A percentile compares a stretch with the other conserved stretches of the same genome.
phyloP scores from a whole-genome alignment of 1,140 invertebrate genomes.

The Telenomus remus region DNA sequence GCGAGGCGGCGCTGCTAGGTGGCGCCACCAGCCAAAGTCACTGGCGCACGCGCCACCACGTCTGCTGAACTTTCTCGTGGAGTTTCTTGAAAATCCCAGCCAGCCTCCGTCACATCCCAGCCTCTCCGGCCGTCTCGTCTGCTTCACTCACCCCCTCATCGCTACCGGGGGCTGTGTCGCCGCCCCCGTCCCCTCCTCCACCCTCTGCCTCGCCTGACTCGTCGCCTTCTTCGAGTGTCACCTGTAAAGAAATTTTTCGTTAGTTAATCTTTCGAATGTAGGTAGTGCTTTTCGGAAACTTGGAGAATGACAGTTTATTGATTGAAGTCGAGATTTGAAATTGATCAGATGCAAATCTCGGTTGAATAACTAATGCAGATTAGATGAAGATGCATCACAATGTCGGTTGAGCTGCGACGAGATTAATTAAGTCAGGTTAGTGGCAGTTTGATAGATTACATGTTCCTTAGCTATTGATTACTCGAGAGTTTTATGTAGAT shows the following conservation, averaged over 20 bases:
- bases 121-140: conserved; percentile 75
- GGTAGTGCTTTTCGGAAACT: too few relatives aligned
- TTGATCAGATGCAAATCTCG: too few relatives aligned
- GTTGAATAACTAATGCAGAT: too few relatives aligned
- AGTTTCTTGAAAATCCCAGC: conserved; percentile 89
- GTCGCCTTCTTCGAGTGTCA: conserved; percentile 89
- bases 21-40: conserved; percentile 65
- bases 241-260: conserved; percentile 74
- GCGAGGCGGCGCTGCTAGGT: conserved; percentile 1
- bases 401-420: too few relatives aligned
- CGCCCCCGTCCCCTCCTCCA: conserved; percentile 59
- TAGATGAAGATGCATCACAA: too few relatives aligned
- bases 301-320: too few relatives aligned
- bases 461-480: too few relatives aligned
- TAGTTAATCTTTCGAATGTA: too few relatives aligned
- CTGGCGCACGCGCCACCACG: conserved; percentile 84
- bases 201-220: conserved; percentile 78
- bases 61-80: conserved; percentile 86
- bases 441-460: too few relatives aligned
- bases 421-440: too few relatives aligned
- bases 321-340: too few relatives aligned
- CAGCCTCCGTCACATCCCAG: conserved; percentile 92
- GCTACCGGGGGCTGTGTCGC: conserved; percentile 79
- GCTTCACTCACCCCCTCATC: conserved; percentile 66
- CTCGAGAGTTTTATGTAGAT: too few relatives aligned